These are phyloP conservation scores for Monopis laevigella DNA, from an alignment of 2,888 invertebrate genomes.

Conservation along the genomic window DNA sequence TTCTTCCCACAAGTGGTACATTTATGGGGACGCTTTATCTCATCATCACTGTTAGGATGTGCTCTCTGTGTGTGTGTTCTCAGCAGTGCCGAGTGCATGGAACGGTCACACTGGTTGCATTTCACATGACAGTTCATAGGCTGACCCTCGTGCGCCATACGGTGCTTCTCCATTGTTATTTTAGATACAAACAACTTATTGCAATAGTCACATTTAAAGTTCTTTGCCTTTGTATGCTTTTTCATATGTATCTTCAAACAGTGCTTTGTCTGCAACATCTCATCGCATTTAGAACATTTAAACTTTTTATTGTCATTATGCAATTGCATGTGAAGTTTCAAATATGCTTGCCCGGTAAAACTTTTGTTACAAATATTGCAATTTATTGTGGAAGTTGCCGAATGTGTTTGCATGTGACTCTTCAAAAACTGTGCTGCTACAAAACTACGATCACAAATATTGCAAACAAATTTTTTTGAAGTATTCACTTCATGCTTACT, in stretches of 20 bases:
- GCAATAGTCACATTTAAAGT: slow-evolving; percentile 57
- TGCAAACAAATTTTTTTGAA: slow-evolving; percentile 52
- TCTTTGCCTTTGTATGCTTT: slow-evolving; percentile 59
- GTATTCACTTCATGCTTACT: slow-evolving; percentile 54
- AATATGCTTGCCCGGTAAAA: slow-evolving; percentile 56
- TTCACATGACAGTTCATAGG: slow-evolving; percentile 57
- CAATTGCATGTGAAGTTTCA: slow-evolving; percentile 58
- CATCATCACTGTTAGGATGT: slow-evolving; percentile 47
- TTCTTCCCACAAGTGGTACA: slow-evolving; percentile 56
- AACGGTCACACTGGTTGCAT: slow-evolving; percentile 52
- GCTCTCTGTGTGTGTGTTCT: slow-evolving; percentile 48
- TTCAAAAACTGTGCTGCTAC: slow-evolving; percentile 58
- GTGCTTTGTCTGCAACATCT: slow-evolving; percentile 58
- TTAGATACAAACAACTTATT: slow-evolving; percentile 56
- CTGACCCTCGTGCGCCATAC: slow-evolving; percentile 52
- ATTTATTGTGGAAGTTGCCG: slow-evolving; percentile 48
- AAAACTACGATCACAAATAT: slow-evolving; percentile 55
- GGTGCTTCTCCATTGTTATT: slow-evolving; percentile 59
- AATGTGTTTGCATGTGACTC: slow-evolving; percentile 60
- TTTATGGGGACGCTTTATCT: slow-evolving; percentile 54
- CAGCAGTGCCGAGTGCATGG: slow-evolving; percentile 50
- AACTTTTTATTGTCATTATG: slow-evolving; percentile 60
- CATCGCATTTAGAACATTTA: slow-evolving; percentile 57
- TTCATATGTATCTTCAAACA: slow-evolving; percentile 60
- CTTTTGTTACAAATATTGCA: slow-evolving; percentile 56